Evolutionary conservation across 2,888 invertebrate genomes (phyloP), one percentile per base, ranked within the genome.

Genomic region (Tipula unca): DNA sequence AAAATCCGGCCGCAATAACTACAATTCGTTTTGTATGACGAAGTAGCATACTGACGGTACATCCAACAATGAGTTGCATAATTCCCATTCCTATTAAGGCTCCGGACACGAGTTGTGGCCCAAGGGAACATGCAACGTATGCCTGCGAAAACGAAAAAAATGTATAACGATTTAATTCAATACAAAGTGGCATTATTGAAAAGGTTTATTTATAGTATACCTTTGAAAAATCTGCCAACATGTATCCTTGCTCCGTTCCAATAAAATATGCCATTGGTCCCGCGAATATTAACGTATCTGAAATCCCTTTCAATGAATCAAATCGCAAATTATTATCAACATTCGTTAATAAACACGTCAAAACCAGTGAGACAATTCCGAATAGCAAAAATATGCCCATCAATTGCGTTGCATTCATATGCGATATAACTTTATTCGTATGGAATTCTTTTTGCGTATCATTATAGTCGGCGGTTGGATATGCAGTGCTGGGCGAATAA

Each of bases 191-290:
- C n/a, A n/a, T n/a, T n/a, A n/a, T n/a, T n/a, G n/a, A n/a, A n/a
- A n/a, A n/a, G n/a, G n/a, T n/a, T n/a, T n/a, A n/a, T n/a, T n/a
- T n/a, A n/a, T n/a, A n/a, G n/a, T n/a, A n/a, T 89, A 95, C 96
- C 93, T 95, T 94, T 89, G 95, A 94, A 90, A 96, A 96, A 89
- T 96, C 96, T 8, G 95, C 94, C 89, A 95, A 94, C 92, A 96
- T 95, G 89, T 96, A 96, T 87, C 95, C 96, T 91, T 96, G 96
- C 90, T 96, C 96, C 86, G 96, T 92, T 86, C 96, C 96, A 87
- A 96, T 95, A 88, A 96, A 96, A 82, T 96, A 92, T 3, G 95
- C 95, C 90, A 96, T 92, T 0, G 96, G 96, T 0, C 94, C 94
- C 1, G 95, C 94, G 48, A 96, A 93, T 87, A 95, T 92, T 48